phyloP scores from a whole-genome alignment of 2,888 invertebrate genomes.

The Morpho helenor region DNA sequence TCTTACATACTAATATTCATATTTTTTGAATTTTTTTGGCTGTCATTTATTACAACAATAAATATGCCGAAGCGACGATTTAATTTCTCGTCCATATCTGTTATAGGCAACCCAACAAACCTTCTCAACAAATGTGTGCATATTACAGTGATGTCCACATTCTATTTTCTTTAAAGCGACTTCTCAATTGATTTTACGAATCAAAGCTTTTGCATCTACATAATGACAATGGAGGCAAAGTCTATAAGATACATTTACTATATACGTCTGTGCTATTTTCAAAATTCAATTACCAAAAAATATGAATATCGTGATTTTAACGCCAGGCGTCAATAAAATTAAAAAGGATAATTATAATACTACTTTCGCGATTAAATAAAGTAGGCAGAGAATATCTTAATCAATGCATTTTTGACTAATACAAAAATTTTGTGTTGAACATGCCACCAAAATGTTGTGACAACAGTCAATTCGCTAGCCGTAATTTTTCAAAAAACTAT shows the following conservation, averaged over 20 bases:
- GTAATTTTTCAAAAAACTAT: too few relatives aligned
- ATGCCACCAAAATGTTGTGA: too few relatives aligned
- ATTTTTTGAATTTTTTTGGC: slow-evolving; percentile 69
- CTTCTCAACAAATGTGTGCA: slow-evolving; percentile 33
- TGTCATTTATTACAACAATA: slow-evolving; percentile 65
- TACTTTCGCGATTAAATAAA: too few relatives aligned
- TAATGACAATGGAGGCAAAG: slow-evolving; percentile 28
- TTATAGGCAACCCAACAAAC: not conserved
- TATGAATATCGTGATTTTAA: slow-evolving; percentile 65
- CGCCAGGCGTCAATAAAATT: too few relatives aligned
- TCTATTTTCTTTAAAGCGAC: slow-evolving; percentile 46
- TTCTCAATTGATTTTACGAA: slow-evolving; percentile 11
- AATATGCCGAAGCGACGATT: slow-evolving; percentile 3
- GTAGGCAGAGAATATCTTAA: too few relatives aligned
- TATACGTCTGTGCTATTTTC: slow-evolving; percentile 11
- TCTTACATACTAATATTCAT: slow-evolving; percentile 64
- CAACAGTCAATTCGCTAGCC: too few relatives aligned
- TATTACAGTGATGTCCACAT: slow-evolving; percentile 53
- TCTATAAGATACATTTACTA: slow-evolving; percentile 20
- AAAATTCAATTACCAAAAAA: slow-evolving; percentile 53
- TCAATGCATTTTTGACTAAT: too few relatives aligned
- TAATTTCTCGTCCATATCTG: not conserved
- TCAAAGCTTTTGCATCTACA: slow-evolving; percentile 25
- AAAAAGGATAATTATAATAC: too few relatives aligned
- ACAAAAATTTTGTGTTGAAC: too few relatives aligned